Evolutionary conservation across 2,888 invertebrate genomes (phyloP).

Genomic region (Tromatobia lineatoria): DNA sequence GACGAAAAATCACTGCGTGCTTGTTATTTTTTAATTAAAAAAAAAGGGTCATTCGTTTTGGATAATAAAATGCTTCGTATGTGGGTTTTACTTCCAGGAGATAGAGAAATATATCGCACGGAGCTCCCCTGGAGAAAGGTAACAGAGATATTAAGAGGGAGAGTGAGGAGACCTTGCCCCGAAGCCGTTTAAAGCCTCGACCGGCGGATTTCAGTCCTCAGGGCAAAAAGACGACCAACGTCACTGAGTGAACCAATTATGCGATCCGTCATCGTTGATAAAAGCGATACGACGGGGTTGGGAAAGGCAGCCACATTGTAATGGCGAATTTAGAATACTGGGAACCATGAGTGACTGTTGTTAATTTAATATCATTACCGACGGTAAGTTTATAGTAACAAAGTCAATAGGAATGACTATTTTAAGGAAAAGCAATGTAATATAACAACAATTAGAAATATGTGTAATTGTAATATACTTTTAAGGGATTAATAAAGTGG

Average conservation of each 20-base stretch:
- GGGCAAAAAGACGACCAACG: conserved; percentile 7
- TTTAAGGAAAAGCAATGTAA: no score
- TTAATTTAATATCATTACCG: background rate
- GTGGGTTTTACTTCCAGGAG: no score
- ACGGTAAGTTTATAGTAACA: no score
- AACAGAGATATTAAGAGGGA: background rate
- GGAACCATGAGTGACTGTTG: background rate
- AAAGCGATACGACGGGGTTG: background rate
- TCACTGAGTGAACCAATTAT: conserved; percentile 1
- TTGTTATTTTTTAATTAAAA: no score
- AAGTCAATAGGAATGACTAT: no score
- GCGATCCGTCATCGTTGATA: background rate
- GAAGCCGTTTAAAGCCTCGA: conserved; percentile 15
- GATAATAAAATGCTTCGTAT: no score
- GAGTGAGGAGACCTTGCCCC: conserved; percentile 8
- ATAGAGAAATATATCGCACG: background rate
- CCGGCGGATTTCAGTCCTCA: background rate
- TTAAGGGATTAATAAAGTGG: no score
- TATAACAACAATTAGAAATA: no score
- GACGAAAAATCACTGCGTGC: no score
- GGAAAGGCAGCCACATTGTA: background rate
- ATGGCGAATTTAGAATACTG: background rate
- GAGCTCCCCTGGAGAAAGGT: background rate
- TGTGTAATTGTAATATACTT: no score
- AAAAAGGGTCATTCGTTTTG: no score